Conservation (phyloP, 2,888 invertebrate genomes). For the Strigamia transsilvanica region DNA sequence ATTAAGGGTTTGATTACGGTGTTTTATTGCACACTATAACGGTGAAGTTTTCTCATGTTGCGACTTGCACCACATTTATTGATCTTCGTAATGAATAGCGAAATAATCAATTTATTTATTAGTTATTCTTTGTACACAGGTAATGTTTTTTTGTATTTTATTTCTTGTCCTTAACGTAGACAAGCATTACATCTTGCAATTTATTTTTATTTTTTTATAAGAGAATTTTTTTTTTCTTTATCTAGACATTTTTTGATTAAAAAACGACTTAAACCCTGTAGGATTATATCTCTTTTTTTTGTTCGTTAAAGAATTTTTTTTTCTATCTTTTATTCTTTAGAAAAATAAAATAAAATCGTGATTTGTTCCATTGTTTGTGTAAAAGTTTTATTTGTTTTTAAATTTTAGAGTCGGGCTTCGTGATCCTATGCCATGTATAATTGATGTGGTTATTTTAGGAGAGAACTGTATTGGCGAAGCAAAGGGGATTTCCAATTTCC, state of each 20-base stretch:
- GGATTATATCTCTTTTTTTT: background rate
- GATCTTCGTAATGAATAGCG: no score
- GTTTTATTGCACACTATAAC: background rate
- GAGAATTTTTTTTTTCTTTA: background rate
- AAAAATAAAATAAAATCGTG: background rate
- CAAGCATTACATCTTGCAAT: no score
- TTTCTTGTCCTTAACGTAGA: no score
- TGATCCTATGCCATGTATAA: no score
- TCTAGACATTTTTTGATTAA: background rate
- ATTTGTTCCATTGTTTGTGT: no score
- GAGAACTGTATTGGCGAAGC: background rate
- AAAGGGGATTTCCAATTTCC: conserved; percentile 20
- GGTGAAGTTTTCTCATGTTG: background rate
- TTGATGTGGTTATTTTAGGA: background rate
- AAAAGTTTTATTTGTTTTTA: no score
- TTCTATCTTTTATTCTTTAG: background rate
- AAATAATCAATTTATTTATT: no score
- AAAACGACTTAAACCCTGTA: background rate
- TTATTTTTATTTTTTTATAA: no score
- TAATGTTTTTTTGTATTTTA: no score
- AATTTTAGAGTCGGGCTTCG: no score
- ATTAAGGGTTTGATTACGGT: background rate
- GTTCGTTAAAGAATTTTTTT: background rate
- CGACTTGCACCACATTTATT: no score
- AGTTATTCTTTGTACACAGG: no score